Base-by-base conservation (phyloP, 2,113 vertebrate genomes). In the Physeter macrocephalus region DNA sequence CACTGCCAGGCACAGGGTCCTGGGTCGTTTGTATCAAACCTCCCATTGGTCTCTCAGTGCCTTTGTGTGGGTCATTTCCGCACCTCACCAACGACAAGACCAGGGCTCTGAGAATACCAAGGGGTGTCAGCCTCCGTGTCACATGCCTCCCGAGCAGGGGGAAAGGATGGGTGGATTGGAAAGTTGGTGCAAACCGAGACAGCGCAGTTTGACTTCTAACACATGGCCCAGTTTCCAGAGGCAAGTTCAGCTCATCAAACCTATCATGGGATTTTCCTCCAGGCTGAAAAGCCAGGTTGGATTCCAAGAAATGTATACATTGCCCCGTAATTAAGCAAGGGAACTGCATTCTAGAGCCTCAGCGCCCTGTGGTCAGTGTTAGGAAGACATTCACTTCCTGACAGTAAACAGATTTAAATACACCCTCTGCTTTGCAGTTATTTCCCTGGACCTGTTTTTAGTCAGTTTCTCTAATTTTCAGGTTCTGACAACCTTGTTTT, bases 251-350 rank as follows among this genome's bases (percentile, higher is more conserved):
- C 61, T 93, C 96, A 31, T 89, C 72, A 66, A 66, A 17, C 66
- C 88, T 61, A 43, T 78, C 52, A 6, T 31, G 95, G 88, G 93
- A 93, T 66, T 85, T 88, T 54, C 93, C 95, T 78, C 34, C 27
- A 34, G 31, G 88, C 88, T 59, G 72, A 57, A 71, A 89, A 69
- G 52, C 78, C 78, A 92, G 88, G 83, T 77, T 81, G 31, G 66
- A 94, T 46, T 95, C 97, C 96, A 94, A 94, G 78, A 97, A 97
- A 72, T 72, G 78, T 29, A 92, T 89, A 95, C 95, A 86, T 86
- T 34, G 64, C 83, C 2, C 29, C 8, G 61, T 43, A 46, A 71
- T 93, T 71, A 85, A 59, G 87, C 95, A n/a, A 52, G 43, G 74
- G 83, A 52, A 3, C 36, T 5, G 61, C 5, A 59, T 21, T 80